Percentiles rank a stretch among this genome's conserved stretches.
These are phyloP conservation scores for Pentamera pediparva DNA, from an alignment of 53 echinoderm and acorn worm species.

Conservation along the genomic window DNA sequence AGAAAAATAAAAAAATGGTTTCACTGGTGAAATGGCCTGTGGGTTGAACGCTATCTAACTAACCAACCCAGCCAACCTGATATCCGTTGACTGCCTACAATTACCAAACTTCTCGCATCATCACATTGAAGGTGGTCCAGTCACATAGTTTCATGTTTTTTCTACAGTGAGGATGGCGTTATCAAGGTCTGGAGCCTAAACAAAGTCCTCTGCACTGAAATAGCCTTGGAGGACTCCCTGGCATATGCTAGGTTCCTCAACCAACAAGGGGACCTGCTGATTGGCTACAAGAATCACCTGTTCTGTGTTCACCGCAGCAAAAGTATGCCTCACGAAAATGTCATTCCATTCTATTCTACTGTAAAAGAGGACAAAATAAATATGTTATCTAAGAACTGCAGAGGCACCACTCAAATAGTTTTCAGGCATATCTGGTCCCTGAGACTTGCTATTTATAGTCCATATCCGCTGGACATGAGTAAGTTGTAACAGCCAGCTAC, in stretches of 20 bases:
- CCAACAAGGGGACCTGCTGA: constrained; percentile 66
- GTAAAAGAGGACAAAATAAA: not conserved
- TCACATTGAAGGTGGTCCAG: not conserved
- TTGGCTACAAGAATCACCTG: constrained; percentile 91
- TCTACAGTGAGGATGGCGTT: constrained; percentile 62
- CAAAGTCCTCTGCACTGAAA: constrained; percentile 69
- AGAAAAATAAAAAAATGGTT: too few species aligned
- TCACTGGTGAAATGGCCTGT: too few species aligned
- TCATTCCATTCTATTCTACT: not conserved
- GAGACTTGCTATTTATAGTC: too few species aligned
- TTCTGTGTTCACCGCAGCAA: constrained; percentile 70
- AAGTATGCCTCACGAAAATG: constrained; percentile 43
- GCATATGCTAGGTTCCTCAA: constrained; percentile 73
- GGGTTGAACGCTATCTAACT: too few species aligned
- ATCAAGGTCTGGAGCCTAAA: constrained; percentile 76
- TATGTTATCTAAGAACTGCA: not conserved
- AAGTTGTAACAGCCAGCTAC: too few species aligned
- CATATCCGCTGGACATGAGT: too few species aligned
- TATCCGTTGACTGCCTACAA: not conserved
- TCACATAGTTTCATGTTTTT: not conserved
- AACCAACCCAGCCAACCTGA: too few species aligned
- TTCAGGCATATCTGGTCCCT: too few species aligned
- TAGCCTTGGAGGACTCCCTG: constrained; percentile 60
- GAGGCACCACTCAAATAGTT: too few species aligned
- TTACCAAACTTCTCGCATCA: not conserved